Percentiles rank a stretch among this genome's conserved stretches.
Evolutionary conservation across 2,113 vertebrate genomes (phyloP).

Genomic region (Mormyrus iriodes): DNA sequence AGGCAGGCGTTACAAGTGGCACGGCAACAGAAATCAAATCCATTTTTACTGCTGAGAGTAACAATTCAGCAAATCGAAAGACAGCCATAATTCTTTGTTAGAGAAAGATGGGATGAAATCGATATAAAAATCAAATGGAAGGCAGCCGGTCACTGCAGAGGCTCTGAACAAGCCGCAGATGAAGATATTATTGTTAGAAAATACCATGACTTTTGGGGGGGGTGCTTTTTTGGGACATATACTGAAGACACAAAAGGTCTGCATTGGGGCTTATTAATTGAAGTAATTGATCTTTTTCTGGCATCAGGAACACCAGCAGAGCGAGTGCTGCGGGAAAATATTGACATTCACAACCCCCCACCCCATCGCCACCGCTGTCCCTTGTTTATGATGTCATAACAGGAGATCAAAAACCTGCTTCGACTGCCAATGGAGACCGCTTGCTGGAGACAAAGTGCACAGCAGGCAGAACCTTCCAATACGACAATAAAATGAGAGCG

Average conservation of each 20-base stretch:
- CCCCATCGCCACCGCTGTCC: neutral
- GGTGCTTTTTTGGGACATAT: neutral
- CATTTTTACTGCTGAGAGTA: constrained; percentile 6
- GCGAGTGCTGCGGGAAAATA: neutral
- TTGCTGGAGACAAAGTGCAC: neutral
- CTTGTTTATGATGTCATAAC: neutral
- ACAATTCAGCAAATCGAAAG: constrained; percentile 6
- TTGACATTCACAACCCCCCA: neutral
- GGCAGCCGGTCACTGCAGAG: neutral
- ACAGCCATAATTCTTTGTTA: neutral
- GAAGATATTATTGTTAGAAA: neutral
- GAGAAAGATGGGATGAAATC: neutral
- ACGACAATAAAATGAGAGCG: neutral
- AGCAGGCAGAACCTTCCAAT: neutral
- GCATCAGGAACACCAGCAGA: neutral
- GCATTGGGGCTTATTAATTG: neutral
- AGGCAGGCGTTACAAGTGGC: neutral
- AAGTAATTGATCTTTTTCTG: neutral
- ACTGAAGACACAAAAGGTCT: neutral
- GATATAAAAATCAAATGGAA: neutral
- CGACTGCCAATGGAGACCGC: neutral
- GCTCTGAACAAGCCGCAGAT: neutral
- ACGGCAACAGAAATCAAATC: neutral
- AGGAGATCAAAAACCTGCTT: neutral
- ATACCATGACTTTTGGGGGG: neutral